phyloP scores from a whole-genome alignment of 2,797 vertebrate genomes.

The Denticeps clupeoides region DNA sequence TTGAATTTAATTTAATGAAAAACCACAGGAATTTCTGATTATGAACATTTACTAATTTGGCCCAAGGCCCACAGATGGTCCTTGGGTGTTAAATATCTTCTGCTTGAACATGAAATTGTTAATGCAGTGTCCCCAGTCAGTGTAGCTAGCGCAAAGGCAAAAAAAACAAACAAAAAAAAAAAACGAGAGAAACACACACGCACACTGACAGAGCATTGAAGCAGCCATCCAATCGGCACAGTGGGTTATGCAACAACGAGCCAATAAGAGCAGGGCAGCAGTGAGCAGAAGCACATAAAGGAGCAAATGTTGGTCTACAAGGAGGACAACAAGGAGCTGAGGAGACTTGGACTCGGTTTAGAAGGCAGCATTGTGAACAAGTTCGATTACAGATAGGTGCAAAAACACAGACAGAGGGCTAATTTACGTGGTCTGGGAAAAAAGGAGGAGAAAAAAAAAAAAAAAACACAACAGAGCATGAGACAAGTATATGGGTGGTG shows the following conservation, averaged over 20 bases:
- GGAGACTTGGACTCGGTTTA: background rate
- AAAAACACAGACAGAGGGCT: background rate
- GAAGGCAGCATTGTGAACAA: background rate
- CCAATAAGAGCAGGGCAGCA: constrained; percentile 25
- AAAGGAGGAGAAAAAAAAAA: background rate
- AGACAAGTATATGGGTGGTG: background rate
- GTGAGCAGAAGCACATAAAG: constrained; percentile 22
- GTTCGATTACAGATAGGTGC: no score
- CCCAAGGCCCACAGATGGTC: no score
- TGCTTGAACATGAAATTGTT: no score
- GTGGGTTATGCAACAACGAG: constrained; percentile 17
- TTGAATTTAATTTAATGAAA: no score
- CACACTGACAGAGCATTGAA: constrained; percentile 12
- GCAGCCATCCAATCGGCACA: constrained; percentile 15
- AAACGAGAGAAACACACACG: constrained; percentile 1
- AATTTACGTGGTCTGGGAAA: constrained; percentile 13
- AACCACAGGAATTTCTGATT: no score
- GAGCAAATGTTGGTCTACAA: constrained; percentile 7
- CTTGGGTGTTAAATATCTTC: no score
- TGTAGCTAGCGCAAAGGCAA: background rate
- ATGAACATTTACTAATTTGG: no score
- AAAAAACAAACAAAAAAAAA: background rate
- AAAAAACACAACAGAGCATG: background rate
- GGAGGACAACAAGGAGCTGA: background rate
- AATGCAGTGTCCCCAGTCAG: no score